These are phyloP conservation scores for Elgaria multicarinata DNA, from an alignment of 2,113 vertebrate genomes.

Conservation along the genomic window DNA sequence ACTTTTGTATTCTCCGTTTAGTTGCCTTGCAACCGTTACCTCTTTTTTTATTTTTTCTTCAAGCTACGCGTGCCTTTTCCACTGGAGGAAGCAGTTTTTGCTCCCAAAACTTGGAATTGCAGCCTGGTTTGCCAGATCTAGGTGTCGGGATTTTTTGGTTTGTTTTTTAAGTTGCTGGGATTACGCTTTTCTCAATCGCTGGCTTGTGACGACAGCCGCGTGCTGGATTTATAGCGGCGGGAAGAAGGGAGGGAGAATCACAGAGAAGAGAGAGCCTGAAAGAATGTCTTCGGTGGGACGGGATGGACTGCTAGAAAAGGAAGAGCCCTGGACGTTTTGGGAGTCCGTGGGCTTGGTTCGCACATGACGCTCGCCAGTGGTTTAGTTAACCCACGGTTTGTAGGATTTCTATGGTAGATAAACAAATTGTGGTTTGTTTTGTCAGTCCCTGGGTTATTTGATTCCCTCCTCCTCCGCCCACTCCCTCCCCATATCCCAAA, in stretches of 20 bases:
- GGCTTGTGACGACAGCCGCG: neutral
- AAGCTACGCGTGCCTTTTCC: too few relatives aligned
- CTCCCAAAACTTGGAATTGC: slow-evolving; percentile 44
- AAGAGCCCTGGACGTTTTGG: too few relatives aligned
- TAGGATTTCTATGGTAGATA: too few relatives aligned
- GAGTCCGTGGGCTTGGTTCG: too few relatives aligned
- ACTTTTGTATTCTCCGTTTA: neutral
- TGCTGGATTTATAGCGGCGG: neutral
- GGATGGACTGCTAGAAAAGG: neutral
- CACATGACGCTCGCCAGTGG: too few relatives aligned
- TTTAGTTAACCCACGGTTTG: too few relatives aligned
- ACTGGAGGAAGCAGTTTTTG: slow-evolving; percentile 45
- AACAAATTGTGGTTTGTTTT: too few relatives aligned
- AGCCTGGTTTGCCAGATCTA: slow-evolving; percentile 26
- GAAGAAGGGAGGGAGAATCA: neutral
- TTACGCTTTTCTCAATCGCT: neutral
- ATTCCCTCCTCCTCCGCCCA: too few relatives aligned
- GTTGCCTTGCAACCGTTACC: slow-evolving; percentile 3
- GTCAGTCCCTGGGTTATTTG: too few relatives aligned
- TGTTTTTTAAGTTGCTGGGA: too few relatives aligned
- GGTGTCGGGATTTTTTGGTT: neutral
- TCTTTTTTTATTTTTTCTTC: too few relatives aligned
- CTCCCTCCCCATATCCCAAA: too few relatives aligned
- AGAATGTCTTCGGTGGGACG: neutral
- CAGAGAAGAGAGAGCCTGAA: neutral